Base-by-base conservation (phyloP, 2,797 vertebrate species). In the Dendrocincla fuliginosa region DNA sequence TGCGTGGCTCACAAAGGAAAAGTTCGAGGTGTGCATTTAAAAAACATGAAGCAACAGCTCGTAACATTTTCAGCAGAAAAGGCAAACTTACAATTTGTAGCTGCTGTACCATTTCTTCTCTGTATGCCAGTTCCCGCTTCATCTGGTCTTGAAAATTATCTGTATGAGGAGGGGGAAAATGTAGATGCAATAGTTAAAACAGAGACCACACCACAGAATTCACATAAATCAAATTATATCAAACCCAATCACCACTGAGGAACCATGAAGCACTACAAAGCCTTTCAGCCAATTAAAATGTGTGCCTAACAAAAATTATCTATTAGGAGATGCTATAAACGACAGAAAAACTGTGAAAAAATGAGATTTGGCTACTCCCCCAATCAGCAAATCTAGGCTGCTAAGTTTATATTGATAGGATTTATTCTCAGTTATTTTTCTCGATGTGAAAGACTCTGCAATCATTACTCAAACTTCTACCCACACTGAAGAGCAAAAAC, bases 111-210 rank as follows among this genome's bases (percentile, higher is more conserved):
- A 99, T 99, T 97, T 99, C 99, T 97, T 99, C 99, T 98, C 99
- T 98, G 98, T 99, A 99, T 23, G 99, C 99, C 91, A 99, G 98
- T 83, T 99, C 99, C 96, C 99, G 97, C 97, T 99, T 99, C 99
- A 99, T 99, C 95, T 99, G 99, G 97, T 99, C 99, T 97, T 99
- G 99, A 94, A 99, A 99, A 98, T 99, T 99, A 98, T 99, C 99
- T 99, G 96, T 69, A 57, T 55, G 63, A 30, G 11, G 20, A 5
- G 6, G 1, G 12, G 7, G 59, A 3, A 65, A 88, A 20, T 5
- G 14, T 4, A 39, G 25, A 20, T 18, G 35, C 33, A 84, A 75
- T 70, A 87, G 96, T 87, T 71, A 69, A 71, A 93, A 59, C 8
- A 60, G 41, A 63, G 25, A 46, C 33, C 35, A 24, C 41, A 65